A percentile compares a stretch with the other conserved stretches of the same genome.
These are phyloP conservation scores for Buteo buteo DNA, from an alignment of 2,113 vertebrate species.

Conservation along the genomic window DNA sequence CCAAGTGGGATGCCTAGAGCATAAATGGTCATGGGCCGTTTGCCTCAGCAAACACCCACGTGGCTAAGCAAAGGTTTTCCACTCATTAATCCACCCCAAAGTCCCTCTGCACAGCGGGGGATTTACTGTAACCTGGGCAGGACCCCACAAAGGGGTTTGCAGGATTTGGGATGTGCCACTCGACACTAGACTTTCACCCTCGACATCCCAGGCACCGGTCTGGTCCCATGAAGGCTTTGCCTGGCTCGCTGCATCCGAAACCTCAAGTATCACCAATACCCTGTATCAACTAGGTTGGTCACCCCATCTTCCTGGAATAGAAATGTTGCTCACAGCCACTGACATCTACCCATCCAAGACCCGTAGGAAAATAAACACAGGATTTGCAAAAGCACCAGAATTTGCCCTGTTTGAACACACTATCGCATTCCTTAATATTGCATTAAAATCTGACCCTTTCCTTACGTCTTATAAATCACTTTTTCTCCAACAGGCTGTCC, in stretches of 20 bases:
- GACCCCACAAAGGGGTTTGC: neutral
- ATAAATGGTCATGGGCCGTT: neutral
- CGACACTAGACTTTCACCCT: neutral
- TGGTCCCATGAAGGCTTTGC: fast-evolving
- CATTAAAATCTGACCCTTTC: neutral
- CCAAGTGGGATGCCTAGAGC: neutral
- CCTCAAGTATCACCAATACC: fast-evolving
- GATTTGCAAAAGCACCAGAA: neutral
- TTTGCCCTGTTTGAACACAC: neutral
- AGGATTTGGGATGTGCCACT: neutral
- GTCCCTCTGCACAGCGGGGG: neutral
- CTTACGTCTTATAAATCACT: neutral
- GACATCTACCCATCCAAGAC: neutral
- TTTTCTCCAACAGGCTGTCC: neutral
- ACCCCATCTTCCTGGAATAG: neutral
- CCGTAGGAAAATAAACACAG: neutral
- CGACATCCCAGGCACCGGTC: fast-evolving
- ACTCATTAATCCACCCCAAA: neutral
- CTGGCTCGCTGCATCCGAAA: fast-evolving
- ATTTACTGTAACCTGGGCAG: neutral
- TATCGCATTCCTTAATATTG: neutral
- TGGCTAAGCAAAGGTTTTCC: neutral
- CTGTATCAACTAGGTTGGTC: neutral
- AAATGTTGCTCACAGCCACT: neutral
- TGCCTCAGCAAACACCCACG: neutral